Evolutionary conservation across 2,113 vertebrate genomes (phyloP).

Genomic region (Lampris incognitus): DNA sequence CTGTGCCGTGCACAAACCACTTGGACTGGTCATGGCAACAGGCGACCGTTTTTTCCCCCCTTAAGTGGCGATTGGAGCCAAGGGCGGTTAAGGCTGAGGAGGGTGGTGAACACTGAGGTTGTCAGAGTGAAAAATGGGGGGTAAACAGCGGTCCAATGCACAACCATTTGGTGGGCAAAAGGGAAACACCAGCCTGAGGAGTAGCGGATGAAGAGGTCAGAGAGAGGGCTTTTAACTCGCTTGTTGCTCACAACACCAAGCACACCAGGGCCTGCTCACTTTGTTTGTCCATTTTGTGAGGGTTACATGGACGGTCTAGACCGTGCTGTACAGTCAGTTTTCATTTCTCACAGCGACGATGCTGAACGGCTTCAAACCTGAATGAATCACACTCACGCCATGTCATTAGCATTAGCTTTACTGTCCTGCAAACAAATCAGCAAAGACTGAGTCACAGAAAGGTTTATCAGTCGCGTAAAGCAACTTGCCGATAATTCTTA

Average conservation of each 20-base stretch:
- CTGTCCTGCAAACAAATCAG: slow-evolving; percentile 10
- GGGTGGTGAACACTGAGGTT: slow-evolving; percentile 65
- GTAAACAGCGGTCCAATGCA: slow-evolving; percentile 64
- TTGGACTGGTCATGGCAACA: slow-evolving; percentile 28
- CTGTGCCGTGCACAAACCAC: slow-evolving; percentile 49
- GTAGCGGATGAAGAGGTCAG: slow-evolving; percentile 67
- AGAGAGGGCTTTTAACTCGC: slow-evolving; percentile 53
- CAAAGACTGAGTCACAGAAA: slow-evolving; percentile 19
- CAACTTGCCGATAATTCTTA: slow-evolving; percentile 12
- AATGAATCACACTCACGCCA: slow-evolving; percentile 29
- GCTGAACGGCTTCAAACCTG: slow-evolving; percentile 13
- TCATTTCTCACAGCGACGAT: slow-evolving; percentile 27
- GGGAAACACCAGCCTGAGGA: slow-evolving; percentile 62
- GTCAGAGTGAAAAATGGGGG: slow-evolving; percentile 79
- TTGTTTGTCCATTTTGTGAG: slow-evolving; percentile 44
- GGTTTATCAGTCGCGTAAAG: slow-evolving; percentile 28
- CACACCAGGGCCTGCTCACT: slow-evolving; percentile 39
- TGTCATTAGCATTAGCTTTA: slow-evolving; percentile 11
- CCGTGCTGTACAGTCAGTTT: slow-evolving; percentile 37
- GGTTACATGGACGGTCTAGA: slow-evolving; percentile 23
- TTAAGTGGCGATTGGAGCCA: slow-evolving; percentile 41
- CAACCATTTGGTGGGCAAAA: slow-evolving; percentile 74
- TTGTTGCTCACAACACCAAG: not conserved
- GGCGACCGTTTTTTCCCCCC: slow-evolving; percentile 32
- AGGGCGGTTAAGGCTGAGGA: slow-evolving; percentile 26